phyloP scores from a whole-genome alignment of 2,797 vertebrate genomes.

The Microctenopoma lineatum region DNA sequence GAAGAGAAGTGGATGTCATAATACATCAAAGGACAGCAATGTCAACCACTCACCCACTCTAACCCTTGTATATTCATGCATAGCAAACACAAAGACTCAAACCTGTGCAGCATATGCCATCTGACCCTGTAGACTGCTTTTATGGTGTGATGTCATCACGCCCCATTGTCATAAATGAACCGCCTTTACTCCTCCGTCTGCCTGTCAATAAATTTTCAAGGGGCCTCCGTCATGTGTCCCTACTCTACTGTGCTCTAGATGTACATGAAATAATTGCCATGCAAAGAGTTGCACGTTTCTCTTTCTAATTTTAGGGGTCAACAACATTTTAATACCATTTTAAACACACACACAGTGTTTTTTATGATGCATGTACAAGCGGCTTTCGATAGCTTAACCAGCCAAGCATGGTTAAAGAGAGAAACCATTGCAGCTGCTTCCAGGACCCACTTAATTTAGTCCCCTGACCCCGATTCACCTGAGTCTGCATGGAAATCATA shows the following conservation, averaged over 20 bases:
- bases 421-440: slow-evolving; percentile 95
- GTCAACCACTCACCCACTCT: slow-evolving; percentile 73
- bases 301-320: slow-evolving; percentile 94
- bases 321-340: slow-evolving; percentile 95
- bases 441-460: slow-evolving; percentile 96
- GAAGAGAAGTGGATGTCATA: slow-evolving; percentile 60
- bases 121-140: slow-evolving; percentile 74
- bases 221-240: slow-evolving; percentile 71
- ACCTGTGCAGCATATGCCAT: slow-evolving; percentile 53
- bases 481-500: slow-evolving; percentile 97
- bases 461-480: slow-evolving; percentile 97
- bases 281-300: slow-evolving; percentile 89
- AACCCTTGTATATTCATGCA: slow-evolving; percentile 78
- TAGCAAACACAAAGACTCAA: slow-evolving; percentile 75
- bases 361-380: slow-evolving; percentile 98
- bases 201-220: slow-evolving; percentile 84
- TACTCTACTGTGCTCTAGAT: slow-evolving; percentile 79
- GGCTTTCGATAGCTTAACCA: slow-evolving; percentile 98
- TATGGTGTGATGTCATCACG: slow-evolving; percentile 83
- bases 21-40: slow-evolving; percentile 78
- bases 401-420: slow-evolving; percentile 99
- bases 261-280: slow-evolving; percentile 89
- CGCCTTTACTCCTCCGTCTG: slow-evolving; percentile 67
- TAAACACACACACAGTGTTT: slow-evolving; percentile 92
- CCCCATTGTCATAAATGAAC: slow-evolving; percentile 83